Base-by-base conservation (phyloP, 2,888 invertebrate genomes). In the Cantharis flavilabris region DNA sequence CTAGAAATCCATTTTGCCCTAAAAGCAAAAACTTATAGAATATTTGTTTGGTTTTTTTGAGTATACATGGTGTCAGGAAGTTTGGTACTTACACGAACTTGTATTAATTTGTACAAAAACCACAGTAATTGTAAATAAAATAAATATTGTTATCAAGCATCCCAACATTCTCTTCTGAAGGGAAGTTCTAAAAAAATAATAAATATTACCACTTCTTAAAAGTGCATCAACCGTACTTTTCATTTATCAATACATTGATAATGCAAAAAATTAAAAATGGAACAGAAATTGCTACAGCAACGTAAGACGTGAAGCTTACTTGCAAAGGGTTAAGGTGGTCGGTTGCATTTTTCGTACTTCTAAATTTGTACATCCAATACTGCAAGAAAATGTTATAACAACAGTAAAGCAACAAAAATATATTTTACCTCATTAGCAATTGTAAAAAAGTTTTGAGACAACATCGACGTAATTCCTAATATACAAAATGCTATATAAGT, bases 351-450 rank as follows among this genome's bases (percentile, higher is more conserved):
- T 90, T 90, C 10, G 93, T 91, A 86, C 96, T 94, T 64, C 97
- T 92, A 86, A 98, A 95, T 89, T 98, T 98, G 88, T 94, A 98
- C 93, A 96, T 95, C 97, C 98, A 98, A 86, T 98, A 98, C 97
- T 97, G 89, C 79, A 92, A 92, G 74, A 80, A 81, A 82, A 83
- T 84, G 83, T 14, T 80, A 80, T n/a, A n/a, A n/a, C 79, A 77
- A 79, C 77, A 73, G 80, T 79, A 69, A 30, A 26, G n/a, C n/a
- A 70, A 49, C 23, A 11, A 64, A 49, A 13, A 14, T 28, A 10
- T 28, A 78, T 90, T 93, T 91, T 89, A 97, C 97, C 90, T 96
- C 95, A 89, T 97, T 96, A 49, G 98, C 97, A 74, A 97, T 98
- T 74, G 98, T 94, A 86, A 98, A 96, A 88, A 98, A 98, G 88